Conservation (phyloP, 2,888 invertebrate species). For the Papilio gigon region DNA sequence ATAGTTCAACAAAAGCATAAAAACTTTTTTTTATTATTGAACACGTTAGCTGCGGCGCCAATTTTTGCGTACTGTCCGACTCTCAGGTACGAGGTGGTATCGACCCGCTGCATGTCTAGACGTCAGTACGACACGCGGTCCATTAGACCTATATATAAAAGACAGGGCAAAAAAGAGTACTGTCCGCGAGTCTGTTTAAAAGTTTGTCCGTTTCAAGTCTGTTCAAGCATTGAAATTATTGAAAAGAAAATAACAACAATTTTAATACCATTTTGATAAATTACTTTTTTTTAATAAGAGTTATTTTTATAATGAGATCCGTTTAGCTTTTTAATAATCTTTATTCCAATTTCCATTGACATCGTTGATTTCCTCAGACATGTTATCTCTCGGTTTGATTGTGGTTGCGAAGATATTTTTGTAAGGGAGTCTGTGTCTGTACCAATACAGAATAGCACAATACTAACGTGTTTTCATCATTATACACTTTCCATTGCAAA, state of each 20-base stretch:
- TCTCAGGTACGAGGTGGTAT: too few species aligned
- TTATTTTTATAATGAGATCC: slow-evolving; percentile 46
- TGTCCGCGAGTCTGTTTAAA: too few species aligned
- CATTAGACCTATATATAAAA: too few species aligned
- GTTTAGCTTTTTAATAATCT: slow-evolving; percentile 25
- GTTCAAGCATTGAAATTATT: too few species aligned
- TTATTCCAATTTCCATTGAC: slow-evolving; percentile 25
- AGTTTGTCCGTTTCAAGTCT: too few species aligned
- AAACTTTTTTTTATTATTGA: too few species aligned
- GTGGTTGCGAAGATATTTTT: slow-evolving; percentile 48
- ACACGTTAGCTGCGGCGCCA: too few species aligned
- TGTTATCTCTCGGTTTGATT: background rate
- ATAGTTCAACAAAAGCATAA: too few species aligned
- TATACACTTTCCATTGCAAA: slow-evolving; percentile 67
- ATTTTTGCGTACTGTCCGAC: too few species aligned
- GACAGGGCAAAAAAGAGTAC: too few species aligned
- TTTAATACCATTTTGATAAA: background rate
- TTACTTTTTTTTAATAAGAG: background rate
- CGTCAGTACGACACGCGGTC: too few species aligned
- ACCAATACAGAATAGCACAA: slow-evolving; percentile 71
- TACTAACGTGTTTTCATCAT: slow-evolving; percentile 61
- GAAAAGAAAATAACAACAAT: background rate
- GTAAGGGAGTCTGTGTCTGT: slow-evolving; percentile 65
- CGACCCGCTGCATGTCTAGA: too few species aligned
- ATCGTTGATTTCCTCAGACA: slow-evolving; percentile 48